Evolutionary conservation across 2,888 invertebrate genomes (phyloP).

Genomic region (Acronicta alni): DNA sequence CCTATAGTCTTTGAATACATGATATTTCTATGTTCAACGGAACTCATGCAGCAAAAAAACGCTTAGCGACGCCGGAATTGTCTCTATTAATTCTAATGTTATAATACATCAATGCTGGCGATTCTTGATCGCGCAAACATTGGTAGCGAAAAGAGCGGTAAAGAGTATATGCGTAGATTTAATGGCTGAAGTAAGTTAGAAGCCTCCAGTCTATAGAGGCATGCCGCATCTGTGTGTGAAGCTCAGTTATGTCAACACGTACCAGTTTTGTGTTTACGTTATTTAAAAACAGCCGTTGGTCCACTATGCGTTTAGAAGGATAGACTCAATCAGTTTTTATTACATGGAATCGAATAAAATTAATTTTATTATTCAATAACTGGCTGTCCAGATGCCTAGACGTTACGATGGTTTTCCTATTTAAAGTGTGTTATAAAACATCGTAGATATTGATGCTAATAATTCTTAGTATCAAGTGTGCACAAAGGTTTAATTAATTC

Average conservation of each 20-base stretch:
- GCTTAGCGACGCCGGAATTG: no score
- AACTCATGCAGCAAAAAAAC: no score
- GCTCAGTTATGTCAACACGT: conserved; percentile 10
- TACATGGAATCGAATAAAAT: conserved; percentile 10
- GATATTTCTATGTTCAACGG: no score
- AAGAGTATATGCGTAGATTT: neutral
- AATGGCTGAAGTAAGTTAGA: no score
- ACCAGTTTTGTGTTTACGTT: conserved; percentile 6
- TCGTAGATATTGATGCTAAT: conserved; percentile 14
- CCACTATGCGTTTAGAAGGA: conserved; percentile 8
- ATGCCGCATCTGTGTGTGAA: conserved; percentile 6
- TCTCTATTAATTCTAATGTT: no score
- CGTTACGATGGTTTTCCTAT: conserved; percentile 11
- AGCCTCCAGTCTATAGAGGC: neutral
- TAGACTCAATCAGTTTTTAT: conserved; percentile 14
- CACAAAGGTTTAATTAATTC: conserved; percentile 33
- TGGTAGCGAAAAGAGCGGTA: no score
- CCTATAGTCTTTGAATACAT: no score
- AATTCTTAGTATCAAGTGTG: conserved; percentile 14
- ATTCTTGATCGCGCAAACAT: no score
- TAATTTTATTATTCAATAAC: conserved; percentile 8
- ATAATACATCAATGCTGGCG: no score
- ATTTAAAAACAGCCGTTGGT: conserved; percentile 6
- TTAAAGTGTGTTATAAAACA: conserved; percentile 11
- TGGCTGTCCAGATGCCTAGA: conserved; percentile 7